Conservation (phyloP, 2,113 vertebrate species). For the Malurus melanocephalus region DNA sequence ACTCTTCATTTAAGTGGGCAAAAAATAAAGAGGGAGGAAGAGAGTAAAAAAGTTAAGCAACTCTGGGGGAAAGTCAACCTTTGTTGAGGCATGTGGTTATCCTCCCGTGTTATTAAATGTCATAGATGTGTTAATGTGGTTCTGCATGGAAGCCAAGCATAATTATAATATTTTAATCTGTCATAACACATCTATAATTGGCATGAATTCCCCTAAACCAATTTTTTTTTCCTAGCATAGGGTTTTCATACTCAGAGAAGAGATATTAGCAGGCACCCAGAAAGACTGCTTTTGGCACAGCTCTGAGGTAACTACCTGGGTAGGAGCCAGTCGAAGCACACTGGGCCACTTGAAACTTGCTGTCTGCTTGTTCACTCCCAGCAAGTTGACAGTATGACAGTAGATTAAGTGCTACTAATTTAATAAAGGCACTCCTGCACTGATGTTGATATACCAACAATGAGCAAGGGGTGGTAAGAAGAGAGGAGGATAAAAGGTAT, state of each 20-base stretch:
- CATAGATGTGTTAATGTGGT: slow-evolving; percentile 55
- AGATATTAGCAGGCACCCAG: slow-evolving; percentile 17
- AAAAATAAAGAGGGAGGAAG: not conserved
- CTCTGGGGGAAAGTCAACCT: slow-evolving; percentile 16
- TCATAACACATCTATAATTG: slow-evolving; percentile 67
- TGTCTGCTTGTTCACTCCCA: slow-evolving; percentile 17
- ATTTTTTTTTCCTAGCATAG: slow-evolving; percentile 1
- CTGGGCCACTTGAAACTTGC: slow-evolving; percentile 29
- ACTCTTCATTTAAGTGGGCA: not conserved
- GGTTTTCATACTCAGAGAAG: slow-evolving; percentile 6
- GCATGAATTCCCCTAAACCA: slow-evolving; percentile 57
- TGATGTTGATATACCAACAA: slow-evolving; percentile 31
- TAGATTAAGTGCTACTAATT: slow-evolving; percentile 71
- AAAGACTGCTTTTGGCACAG: slow-evolving; percentile 36
- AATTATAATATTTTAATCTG: slow-evolving; percentile 71
- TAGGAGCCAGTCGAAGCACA: not conserved
- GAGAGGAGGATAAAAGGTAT: not conserved
- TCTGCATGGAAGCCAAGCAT: slow-evolving; percentile 56
- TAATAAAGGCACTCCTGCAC: slow-evolving; percentile 62
- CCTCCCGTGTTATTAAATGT: slow-evolving; percentile 52
- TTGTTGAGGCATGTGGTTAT: slow-evolving; percentile 49
- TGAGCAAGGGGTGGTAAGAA: not conserved
- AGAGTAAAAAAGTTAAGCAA: not conserved
- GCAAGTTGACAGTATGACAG: slow-evolving; percentile 52
- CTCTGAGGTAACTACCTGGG: slow-evolving; percentile 14